Percentiles rank a stretch among this genome's conserved stretches.
Evolutionary conservation across 2,113 vertebrate species (phyloP).

Genomic region (Cheirogaleus medius): DNA sequence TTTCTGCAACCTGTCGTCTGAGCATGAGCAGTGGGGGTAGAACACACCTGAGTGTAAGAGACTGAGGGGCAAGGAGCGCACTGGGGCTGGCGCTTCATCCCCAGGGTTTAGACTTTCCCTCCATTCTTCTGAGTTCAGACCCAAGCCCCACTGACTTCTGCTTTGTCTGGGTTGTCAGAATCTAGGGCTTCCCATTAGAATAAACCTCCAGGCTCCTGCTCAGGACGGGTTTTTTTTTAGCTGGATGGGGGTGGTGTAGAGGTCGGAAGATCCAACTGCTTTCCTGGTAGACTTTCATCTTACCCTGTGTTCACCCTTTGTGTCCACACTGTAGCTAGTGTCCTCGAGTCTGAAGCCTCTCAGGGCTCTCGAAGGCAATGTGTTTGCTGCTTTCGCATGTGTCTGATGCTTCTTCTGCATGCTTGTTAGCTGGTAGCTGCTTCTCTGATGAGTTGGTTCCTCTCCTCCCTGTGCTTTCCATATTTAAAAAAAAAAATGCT

Average conservation of each 20-base stretch:
- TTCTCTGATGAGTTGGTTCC: neutral
- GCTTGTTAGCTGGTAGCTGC: neutral
- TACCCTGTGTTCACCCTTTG: neutral
- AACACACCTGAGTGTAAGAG: neutral
- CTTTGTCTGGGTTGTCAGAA: neutral
- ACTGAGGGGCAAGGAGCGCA: neutral
- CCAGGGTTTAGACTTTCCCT: neutral
- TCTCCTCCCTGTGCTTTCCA: neutral
- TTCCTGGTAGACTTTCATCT: neutral
- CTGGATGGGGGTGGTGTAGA: neutral
- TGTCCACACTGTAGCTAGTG: rapidly evolving
- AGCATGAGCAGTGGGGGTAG: neutral
- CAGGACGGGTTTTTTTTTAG: neutral
- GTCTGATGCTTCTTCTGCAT: neutral
- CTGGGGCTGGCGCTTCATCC: rapidly evolving
- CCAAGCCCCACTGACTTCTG: neutral
- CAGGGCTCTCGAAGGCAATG: neutral
- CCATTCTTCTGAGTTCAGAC: neutral
- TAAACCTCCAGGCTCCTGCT: neutral
- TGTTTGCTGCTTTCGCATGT: too few relatives aligned
- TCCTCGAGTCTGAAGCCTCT: too few relatives aligned
- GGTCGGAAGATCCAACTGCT: neutral
- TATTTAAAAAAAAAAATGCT: neutral
- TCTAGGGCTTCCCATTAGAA: neutral
- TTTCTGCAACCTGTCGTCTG: neutral